Conservation (phyloP, 2,797 vertebrate species). For the Pteropus rufus region DNA sequence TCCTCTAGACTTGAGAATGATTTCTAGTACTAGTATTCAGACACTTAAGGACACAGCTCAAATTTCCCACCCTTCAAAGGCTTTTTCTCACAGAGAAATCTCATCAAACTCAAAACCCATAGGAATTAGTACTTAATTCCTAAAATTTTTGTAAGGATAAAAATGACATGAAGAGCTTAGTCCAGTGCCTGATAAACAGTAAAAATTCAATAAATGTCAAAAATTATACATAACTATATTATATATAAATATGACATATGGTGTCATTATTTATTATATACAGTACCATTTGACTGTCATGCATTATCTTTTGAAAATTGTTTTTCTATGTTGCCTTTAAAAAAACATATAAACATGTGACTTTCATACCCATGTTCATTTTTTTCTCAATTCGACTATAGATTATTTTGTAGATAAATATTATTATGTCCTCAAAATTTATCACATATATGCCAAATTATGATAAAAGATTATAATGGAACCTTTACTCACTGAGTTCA, state of each 20-base stretch:
- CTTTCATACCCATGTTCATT: neutral
- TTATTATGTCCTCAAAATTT: neutral
- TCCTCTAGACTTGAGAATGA: neutral
- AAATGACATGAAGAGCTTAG: neutral
- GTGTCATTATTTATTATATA: neutral
- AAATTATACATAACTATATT: neutral
- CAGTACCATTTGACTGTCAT: neutral
- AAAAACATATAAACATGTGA: neutral
- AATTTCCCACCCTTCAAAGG: neutral
- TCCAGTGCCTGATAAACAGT: neutral
- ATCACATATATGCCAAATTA: neutral
- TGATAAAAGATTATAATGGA: neutral
- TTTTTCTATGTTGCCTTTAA: neutral
- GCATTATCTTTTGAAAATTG: neutral
- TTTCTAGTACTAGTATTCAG: neutral
- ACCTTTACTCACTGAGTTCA: neutral
- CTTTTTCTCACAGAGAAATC: neutral
- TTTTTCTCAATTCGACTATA: neutral
- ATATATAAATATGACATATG: no score
- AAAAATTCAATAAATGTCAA: neutral
- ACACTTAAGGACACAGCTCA: neutral
- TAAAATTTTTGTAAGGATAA: neutral
- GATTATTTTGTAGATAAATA: neutral
- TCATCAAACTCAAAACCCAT: neutral
- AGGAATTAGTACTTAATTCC: neutral